Conservation (phyloP, 2,888 invertebrate genomes). For the Eristalis tenax region DNA sequence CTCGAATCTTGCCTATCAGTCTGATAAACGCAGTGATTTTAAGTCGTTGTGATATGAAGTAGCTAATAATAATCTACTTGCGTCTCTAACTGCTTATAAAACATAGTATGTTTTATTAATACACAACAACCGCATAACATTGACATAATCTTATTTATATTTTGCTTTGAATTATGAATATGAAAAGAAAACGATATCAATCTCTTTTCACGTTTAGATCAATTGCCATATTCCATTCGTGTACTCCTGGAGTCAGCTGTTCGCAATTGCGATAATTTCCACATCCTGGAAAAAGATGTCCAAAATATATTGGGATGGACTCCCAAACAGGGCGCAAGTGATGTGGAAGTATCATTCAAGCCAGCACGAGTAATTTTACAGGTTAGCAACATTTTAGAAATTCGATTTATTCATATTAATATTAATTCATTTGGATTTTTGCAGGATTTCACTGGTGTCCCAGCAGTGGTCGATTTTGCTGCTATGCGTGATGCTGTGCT, state of each 20-base stretch:
- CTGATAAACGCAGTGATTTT: too few relatives aligned
- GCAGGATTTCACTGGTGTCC: constrained; percentile 97
- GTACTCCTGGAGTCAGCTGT: constrained; percentile 97
- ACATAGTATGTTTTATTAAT: too few relatives aligned
- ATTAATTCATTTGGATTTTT: too few relatives aligned
- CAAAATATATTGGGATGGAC: constrained; percentile 95
- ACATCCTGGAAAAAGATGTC: constrained; percentile 92
- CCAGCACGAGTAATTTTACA: constrained; percentile 97
- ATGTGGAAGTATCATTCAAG: constrained; percentile 96
- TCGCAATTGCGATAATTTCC: constrained; percentile 97
- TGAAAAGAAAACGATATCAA: too few relatives aligned
- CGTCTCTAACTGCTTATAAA: too few relatives aligned
- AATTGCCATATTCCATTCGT: constrained; percentile 94
- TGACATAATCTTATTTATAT: neutral
- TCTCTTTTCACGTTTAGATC: constrained; percentile 82
- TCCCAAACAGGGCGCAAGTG: constrained; percentile 81
- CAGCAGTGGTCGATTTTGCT: constrained; percentile 99
- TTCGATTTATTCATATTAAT: neutral
- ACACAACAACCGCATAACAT: too few relatives aligned
- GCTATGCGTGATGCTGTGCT: constrained; percentile 98
- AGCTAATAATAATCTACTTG: too few relatives aligned
- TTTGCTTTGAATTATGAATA: too few relatives aligned
- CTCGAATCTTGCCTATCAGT: too few relatives aligned
- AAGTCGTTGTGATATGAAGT: too few relatives aligned
- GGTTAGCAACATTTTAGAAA: constrained; percentile 82